Percentiles rank a stretch among this genome's conserved stretches.
phyloP scores from a whole-genome alignment of 92 coral and sea anemone genomes.

The Siderastrea radians region DNA sequence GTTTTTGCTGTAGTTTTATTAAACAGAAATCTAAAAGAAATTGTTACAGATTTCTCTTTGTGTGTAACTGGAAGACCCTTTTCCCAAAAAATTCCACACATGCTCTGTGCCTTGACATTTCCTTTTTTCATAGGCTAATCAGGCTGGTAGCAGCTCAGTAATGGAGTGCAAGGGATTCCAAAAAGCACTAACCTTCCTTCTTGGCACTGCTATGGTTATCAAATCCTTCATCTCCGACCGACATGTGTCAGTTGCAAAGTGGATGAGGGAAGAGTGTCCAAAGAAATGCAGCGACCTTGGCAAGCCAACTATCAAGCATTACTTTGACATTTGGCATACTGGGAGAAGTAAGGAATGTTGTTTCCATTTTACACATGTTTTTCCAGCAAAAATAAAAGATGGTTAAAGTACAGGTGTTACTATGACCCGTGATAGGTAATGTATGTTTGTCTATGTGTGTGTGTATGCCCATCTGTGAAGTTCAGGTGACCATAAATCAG shows the following conservation, averaged over 20 bases:
- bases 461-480: too few species aligned
- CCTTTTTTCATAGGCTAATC: conserved; percentile 49
- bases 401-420: too few species aligned
- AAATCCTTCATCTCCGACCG: conserved; percentile 65
- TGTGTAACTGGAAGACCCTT: neutral
- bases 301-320: conserved; percentile 64
- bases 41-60: neutral
- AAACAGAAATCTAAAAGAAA: too few species aligned
- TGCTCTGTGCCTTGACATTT: neutral
- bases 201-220: conserved; percentile 58
- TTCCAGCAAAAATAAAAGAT: too few species aligned
- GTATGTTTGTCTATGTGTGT: too few species aligned
- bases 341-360: conserved; percentile 72
- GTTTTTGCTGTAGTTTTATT: too few species aligned
- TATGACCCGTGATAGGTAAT: too few species aligned
- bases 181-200: conserved; percentile 50
- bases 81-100: neutral
- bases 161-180: conserved; percentile 71
- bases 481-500: too few species aligned
- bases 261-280: conserved; percentile 76
- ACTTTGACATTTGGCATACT: conserved; percentile 80
- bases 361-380: too few species aligned
- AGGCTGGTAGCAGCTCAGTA: conserved; percentile 71
- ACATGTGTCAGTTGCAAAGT: conserved; percentile 60
- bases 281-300: conserved; percentile 58